Evolutionary conservation across 2,113 vertebrate species (phyloP).

Genomic region (Etheostoma cragini): DNA sequence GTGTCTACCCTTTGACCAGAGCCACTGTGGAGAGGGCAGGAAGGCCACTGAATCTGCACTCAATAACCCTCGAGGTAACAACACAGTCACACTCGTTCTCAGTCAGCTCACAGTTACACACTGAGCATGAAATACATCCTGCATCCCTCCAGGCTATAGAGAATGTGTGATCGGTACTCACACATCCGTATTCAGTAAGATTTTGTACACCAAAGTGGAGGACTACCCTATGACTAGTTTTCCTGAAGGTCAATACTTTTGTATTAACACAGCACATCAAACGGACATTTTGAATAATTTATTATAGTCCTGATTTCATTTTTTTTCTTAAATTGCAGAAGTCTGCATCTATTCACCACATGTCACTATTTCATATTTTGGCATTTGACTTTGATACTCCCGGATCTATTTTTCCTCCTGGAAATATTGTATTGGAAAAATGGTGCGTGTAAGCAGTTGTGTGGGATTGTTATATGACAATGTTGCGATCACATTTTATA

Average conservation of each 20-base stretch:
- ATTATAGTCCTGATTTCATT: conserved; percentile 3
- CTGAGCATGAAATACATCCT: conserved; percentile 6
- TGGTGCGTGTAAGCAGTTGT: no score
- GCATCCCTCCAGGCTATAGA: conserved; percentile 18
- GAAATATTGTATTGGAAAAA: conserved; percentile 5
- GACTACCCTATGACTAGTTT: background rate
- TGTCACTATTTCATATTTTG: background rate
- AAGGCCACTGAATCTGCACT: conserved; percentile 93
- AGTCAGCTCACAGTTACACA: conserved; percentile 3
- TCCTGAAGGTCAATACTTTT: conserved; percentile 19
- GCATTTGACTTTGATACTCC: conserved; percentile 13
- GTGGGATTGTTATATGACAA: background rate
- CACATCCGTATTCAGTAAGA: conserved; percentile 25
- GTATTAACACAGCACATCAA: conserved; percentile 14
- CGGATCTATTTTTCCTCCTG: background rate
- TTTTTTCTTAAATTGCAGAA: background rate
- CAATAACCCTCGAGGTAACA: conserved; percentile 95
- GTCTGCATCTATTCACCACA: conserved; percentile 1
- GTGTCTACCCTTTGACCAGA: conserved; percentile 97
- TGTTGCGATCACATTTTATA: background rate
- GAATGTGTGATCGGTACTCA: conserved; percentile 24
- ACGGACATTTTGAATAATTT: background rate
- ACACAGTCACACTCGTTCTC: background rate
- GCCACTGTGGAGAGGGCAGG: conserved; percentile 95
- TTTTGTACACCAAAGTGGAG: conserved; percentile 17